Percentiles rank a stretch among this genome's conserved stretches.
Evolutionary conservation across 2,888 invertebrate species (phyloP).

Genomic region (Drosophila mulleri): DNA sequence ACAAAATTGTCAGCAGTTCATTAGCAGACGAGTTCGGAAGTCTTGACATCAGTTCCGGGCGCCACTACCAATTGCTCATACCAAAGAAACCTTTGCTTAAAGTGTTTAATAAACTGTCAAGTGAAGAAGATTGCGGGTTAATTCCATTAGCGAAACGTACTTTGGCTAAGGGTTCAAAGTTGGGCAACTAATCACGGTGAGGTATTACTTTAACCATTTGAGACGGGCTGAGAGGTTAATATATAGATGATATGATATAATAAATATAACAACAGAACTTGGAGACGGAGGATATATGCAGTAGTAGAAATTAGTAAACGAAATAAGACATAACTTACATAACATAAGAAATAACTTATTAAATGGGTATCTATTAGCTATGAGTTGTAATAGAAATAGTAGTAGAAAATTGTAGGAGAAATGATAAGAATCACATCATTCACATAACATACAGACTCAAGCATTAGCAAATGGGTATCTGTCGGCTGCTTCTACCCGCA

Average conservation of each 20-base stretch:
- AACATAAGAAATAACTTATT: too few relatives aligned
- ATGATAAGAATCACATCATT: not conserved
- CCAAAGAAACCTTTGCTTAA: constrained; percentile 39
- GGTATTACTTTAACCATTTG: not conserved
- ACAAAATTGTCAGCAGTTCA: constrained; percentile 79
- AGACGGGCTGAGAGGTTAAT: not conserved
- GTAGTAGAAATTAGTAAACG: too few relatives aligned
- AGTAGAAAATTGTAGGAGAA: too few relatives aligned
- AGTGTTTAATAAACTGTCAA: constrained; percentile 65
- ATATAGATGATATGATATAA: not conserved
- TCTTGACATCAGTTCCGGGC: constrained; percentile 17
- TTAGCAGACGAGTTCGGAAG: constrained; percentile 54
- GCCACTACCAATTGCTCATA: constrained; percentile 12
- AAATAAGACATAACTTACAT: too few relatives aligned
- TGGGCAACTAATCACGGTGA: not conserved
- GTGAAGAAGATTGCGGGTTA: constrained; percentile 16
- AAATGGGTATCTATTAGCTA: too few relatives aligned
- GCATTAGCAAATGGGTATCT: not conserved
- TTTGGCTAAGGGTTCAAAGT: not conserved
- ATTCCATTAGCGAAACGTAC: not conserved
- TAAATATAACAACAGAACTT: too few relatives aligned
- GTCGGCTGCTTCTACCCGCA: not conserved
- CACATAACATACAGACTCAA: not conserved
- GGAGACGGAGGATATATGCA: too few relatives aligned
- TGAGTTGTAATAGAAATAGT: too few relatives aligned